Percentiles rank a stretch among this genome's conserved stretches.
These are phyloP conservation scores for Rallus limicola DNA, from an alignment of 2,113 vertebrate genomes.

Conservation along the genomic window DNA sequence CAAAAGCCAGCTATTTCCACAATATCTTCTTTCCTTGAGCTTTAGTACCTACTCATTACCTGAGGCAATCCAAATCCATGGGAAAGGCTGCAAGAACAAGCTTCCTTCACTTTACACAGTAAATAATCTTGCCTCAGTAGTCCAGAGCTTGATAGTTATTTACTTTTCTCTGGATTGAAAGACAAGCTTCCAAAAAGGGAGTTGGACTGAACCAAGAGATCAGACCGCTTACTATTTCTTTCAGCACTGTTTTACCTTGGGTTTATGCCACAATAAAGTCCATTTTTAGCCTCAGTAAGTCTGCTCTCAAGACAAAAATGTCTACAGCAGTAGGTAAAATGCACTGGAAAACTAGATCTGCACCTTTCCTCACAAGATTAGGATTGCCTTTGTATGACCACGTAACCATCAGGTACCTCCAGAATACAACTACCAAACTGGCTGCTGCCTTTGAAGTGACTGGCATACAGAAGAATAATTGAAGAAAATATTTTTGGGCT, in stretches of 20 bases:
- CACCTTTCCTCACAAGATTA: slow-evolving; percentile 58
- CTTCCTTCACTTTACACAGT: background rate
- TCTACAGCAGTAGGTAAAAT: background rate
- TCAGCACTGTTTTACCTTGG: background rate
- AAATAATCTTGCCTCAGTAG: accelerated
- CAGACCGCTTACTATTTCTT: background rate
- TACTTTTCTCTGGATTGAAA: background rate
- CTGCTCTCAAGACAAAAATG: background rate
- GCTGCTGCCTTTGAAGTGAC: slow-evolving; percentile 74
- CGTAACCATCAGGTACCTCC: slow-evolving; percentile 20
- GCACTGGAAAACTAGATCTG: background rate
- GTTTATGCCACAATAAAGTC: background rate
- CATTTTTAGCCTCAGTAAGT: background rate
- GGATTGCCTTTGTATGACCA: slow-evolving; percentile 68
- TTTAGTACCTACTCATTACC: slow-evolving; percentile 42
- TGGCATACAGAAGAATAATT: slow-evolving; percentile 23
- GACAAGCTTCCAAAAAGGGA: background rate
- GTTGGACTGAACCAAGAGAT: background rate
- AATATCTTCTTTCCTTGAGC: slow-evolving; percentile 9
- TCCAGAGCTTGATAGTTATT: background rate
- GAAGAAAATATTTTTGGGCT: background rate
- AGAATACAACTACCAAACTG: slow-evolving; percentile 50
- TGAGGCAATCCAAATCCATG: slow-evolving; percentile 69
- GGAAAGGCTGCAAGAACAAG: slow-evolving; percentile 35
- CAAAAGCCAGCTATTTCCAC: slow-evolving; percentile 56